Evolutionary conservation across 1,140 invertebrate species (phyloP).

Genomic region (Diuraphis noxia): DNA sequence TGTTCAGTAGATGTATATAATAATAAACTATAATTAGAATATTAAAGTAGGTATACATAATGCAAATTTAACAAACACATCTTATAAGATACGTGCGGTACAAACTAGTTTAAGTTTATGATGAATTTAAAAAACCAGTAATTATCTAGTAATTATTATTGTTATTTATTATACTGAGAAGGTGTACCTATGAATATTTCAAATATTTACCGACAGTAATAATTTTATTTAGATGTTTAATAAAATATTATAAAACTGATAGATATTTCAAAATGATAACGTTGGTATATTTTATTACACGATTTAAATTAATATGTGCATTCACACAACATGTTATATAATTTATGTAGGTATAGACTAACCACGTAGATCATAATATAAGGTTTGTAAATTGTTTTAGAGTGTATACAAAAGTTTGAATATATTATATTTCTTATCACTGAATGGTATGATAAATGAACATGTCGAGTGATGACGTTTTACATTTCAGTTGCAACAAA

Average conservation of each 20-base stretch:
- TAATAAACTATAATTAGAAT: constrained; percentile 17
- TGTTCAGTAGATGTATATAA: neutral
- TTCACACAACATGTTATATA: neutral
- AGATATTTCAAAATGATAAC: neutral
- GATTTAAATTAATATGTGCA: constrained; percentile 4
- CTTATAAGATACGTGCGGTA: neutral
- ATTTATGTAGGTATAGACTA: neutral
- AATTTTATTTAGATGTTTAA: constrained; percentile 6
- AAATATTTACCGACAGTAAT: neutral
- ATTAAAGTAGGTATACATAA: neutral
- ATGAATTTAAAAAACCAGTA: neutral
- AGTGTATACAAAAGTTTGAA: neutral
- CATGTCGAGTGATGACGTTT: neutral
- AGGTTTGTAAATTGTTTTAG: neutral
- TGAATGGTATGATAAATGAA: neutral
- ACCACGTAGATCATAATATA: neutral
- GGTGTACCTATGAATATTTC: neutral
- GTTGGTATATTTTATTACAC: neutral
- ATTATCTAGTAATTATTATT: neutral
- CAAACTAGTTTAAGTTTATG: constrained; percentile 14
- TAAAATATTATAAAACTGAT: neutral
- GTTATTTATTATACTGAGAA: neutral
- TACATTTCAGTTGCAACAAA: neutral
- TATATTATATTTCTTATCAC: neutral
- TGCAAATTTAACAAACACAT: neutral